These are phyloP conservation scores for Parascotia fuliginaria DNA, from an alignment of 2,888 invertebrate species.

Conservation along the genomic window DNA sequence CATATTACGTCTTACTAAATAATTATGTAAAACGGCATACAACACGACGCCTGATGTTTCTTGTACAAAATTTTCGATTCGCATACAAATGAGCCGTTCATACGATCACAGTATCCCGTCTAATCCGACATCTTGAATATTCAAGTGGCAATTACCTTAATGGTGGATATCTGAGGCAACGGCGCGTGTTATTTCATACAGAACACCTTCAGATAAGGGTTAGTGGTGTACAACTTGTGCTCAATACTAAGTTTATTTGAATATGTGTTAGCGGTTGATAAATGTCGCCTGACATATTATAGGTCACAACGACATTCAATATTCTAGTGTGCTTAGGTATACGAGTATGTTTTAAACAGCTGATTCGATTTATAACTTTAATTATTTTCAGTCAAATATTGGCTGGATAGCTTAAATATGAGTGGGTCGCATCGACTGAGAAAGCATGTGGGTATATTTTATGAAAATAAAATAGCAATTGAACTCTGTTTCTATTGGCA, in stretches of 20 bases:
- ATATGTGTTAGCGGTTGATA: not conserved
- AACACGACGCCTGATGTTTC: conserved; percentile 30
- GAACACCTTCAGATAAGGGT: conserved; percentile 41
- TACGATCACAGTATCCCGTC: conserved; percentile 47
- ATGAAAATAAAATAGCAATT: too few species aligned
- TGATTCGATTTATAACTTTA: too few species aligned
- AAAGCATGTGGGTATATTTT: too few species aligned
- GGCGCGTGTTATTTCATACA: conserved; percentile 48
- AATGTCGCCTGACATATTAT: too few species aligned
- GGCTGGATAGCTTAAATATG: too few species aligned
- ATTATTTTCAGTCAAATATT: too few species aligned
- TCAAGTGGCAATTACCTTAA: conserved; percentile 60
- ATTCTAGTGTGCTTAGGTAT: too few species aligned
- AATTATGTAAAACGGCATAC: conserved; percentile 14
- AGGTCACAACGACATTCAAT: too few species aligned
- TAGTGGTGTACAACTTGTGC: conserved; percentile 22
- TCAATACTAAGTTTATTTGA: not conserved
- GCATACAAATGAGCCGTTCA: conserved; percentile 49
- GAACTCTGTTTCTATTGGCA: too few species aligned
- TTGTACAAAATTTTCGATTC: conserved; percentile 43
- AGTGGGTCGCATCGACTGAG: too few species aligned
- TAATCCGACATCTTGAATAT: conserved; percentile 59
- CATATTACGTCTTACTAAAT: not conserved
- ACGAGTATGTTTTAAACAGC: too few species aligned
- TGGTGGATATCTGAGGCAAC: conserved; percentile 45